These are phyloP conservation scores for Cepaea nemoralis DNA, from an alignment of 1,140 invertebrate genomes.

Conservation along the genomic window DNA sequence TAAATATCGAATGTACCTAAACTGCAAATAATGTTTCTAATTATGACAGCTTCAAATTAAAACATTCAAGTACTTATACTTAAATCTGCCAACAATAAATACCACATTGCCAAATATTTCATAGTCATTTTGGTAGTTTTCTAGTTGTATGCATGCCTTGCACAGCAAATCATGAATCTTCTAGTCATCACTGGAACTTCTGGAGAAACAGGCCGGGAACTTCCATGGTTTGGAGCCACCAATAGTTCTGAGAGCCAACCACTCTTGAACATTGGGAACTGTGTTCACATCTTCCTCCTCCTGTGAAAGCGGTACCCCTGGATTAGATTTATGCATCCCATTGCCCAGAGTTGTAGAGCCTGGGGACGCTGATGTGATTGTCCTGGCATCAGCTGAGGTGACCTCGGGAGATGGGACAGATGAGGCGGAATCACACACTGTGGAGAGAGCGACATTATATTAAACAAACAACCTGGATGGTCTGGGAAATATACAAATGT, in stretches of 20 bases:
- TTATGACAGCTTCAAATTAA: too few relatives aligned
- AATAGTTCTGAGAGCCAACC: slow-evolving; percentile 64
- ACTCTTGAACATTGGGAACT: slow-evolving; percentile 65
- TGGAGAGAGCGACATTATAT: not conserved
- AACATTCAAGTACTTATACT: too few relatives aligned
- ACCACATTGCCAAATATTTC: not conserved
- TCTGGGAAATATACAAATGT: not conserved
- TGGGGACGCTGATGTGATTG: not conserved
- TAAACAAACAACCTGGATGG: not conserved
- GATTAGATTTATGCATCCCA: slow-evolving; percentile 27
- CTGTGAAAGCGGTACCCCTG: not conserved
- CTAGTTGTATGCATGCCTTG: not conserved
- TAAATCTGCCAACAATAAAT: not conserved
- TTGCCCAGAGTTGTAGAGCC: slow-evolving; percentile 17
- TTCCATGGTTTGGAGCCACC: slow-evolving; percentile 51
- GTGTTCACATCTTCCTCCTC: slow-evolving; percentile 55
- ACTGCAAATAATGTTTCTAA: too few relatives aligned
- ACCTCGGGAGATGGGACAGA: slow-evolving; percentile 24
- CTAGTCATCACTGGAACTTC: slow-evolving; percentile 37
- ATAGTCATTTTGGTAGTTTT: not conserved
- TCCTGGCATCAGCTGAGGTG: not conserved
- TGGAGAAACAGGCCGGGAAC: slow-evolving; percentile 37
- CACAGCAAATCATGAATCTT: not conserved
- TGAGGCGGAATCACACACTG: slow-evolving; percentile 38
- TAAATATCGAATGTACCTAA: too few relatives aligned